These are phyloP conservation scores for Stegodyphus mimosarum DNA, from an alignment of 1,140 invertebrate genomes.

Conservation along the genomic window DNA sequence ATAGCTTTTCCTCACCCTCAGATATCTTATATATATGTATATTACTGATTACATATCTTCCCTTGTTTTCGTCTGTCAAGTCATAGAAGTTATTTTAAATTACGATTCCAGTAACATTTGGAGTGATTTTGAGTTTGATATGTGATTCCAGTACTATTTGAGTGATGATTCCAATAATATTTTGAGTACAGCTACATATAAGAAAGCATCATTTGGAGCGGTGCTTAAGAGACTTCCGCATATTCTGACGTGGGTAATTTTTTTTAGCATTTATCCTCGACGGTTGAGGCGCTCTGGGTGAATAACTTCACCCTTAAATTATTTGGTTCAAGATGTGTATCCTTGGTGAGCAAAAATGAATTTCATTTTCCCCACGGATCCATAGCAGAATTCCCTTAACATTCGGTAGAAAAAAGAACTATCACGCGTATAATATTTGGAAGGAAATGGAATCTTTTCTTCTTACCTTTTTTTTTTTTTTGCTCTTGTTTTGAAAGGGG, in stretches of 20 bases:
- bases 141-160: too few species aligned
- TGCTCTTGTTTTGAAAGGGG: not conserved
- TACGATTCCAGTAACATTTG: too few species aligned
- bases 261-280: slow-evolving; percentile 21
- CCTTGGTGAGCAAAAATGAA: slow-evolving; percentile 29
- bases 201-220: slow-evolving; percentile 19
- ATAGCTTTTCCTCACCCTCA: too few species aligned
- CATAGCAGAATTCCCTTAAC: slow-evolving; percentile 21
- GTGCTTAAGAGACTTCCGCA: not conserved
- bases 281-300: slow-evolving; percentile 1
- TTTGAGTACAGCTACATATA: not conserved
- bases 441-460: slow-evolving; percentile 39
- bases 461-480: not conserved
- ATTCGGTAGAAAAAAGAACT: slow-evolving; percentile 5
- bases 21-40: too few species aligned
- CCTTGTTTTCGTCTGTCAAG: too few species aligned
- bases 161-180: slow-evolving; percentile 21
- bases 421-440: slow-evolving; percentile 38
- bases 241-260: not conserved
- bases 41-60: too few species aligned
- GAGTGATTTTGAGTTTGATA: too few species aligned
- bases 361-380: slow-evolving; percentile 42
- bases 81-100: too few species aligned
- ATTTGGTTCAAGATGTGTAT: slow-evolving; percentile 39
- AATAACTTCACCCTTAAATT: slow-evolving; percentile 39